Evolutionary conservation across 1,140 invertebrate species (phyloP).

Genomic region (Scaptomyza pallida): DNA sequence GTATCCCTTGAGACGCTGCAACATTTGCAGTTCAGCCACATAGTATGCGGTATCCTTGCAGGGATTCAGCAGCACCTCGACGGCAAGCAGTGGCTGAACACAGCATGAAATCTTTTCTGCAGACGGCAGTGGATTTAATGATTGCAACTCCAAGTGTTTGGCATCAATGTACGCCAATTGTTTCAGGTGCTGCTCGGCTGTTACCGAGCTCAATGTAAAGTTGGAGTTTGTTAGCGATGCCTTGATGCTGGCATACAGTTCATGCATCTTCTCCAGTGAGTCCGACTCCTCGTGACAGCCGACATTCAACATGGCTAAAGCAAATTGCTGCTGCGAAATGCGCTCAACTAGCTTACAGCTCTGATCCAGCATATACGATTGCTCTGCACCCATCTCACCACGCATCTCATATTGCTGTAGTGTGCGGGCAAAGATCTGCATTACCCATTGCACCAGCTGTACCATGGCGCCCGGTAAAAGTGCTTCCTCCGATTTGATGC

Average conservation of each 20-base stretch:
- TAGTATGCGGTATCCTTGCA: conserved; percentile 91
- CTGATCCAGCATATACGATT: conserved; percentile 88
- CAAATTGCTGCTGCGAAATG: conserved; percentile 90
- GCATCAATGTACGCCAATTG: conserved; percentile 75
- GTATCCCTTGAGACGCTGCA: conserved; percentile 92
- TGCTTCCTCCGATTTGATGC: conserved; percentile 93
- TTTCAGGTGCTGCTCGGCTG: conserved; percentile 68
- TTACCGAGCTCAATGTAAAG: conserved; percentile 49
- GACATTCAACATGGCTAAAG: conserved; percentile 92
- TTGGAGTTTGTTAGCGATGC: conserved; percentile 69
- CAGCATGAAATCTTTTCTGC: conserved; percentile 89
- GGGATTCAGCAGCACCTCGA: conserved; percentile 90
- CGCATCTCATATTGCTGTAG: conserved; percentile 85
- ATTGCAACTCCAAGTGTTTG: conserved; percentile 67
- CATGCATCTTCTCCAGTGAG: conserved; percentile 54
- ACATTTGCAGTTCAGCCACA: conserved; percentile 91
- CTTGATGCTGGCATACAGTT: conserved; percentile 73
- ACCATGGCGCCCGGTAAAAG: conserved; percentile 90
- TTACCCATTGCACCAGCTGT: conserved; percentile 91
- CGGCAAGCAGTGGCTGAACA: conserved; percentile 89
- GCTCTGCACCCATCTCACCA: conserved; percentile 85
- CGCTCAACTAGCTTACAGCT: conserved; percentile 88
- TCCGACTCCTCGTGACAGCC: conserved; percentile 89
- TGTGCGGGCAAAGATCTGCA: conserved; percentile 90
- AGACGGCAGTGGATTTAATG: conserved; percentile 72